Base-by-base conservation (phyloP, 2,797 vertebrate species). In the Chaetodon trifasciatus region DNA sequence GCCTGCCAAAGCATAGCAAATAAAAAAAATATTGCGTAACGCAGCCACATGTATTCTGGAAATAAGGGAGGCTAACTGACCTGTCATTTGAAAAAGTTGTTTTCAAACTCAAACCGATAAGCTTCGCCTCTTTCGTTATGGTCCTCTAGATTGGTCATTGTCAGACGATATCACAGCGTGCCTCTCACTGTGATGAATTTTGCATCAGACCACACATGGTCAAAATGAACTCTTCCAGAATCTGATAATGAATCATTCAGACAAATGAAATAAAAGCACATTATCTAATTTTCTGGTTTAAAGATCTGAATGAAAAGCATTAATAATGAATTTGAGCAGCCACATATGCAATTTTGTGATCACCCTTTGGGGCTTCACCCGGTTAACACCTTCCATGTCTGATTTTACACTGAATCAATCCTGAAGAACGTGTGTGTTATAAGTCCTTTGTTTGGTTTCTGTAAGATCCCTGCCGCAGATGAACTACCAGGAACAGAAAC, bases 1-100 rank as follows among this genome's bases (percentile, higher is more conserved):
- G 24, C 61, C 70, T 87, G 88, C 88, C 89, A 87, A 86, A 66
- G 75, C 69, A 53, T 39, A 77, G 77, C 55, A 79, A 82, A 86
- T 79, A 21, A 82, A 23, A 73, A 80, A 70, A 78, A 73, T 46
- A 79, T 78, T 88, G 64, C 50, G 17, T 73, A 60, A 86, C 69
- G 66, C 8, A 52, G 23, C 61, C 49, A 13, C 78, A 86, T 84
- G 70, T 81, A 64, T 70, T 46, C 57, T 73, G 62, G 37, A 74
- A 74, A 84, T 79, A 70, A 71, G 28, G 24, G 32, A 49, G 46
- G 60, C 71, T 76, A 74, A 87, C 28, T 46, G 15, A 78, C 74
- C 42, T 64, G 47, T 52, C 58, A 74, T 56, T 49, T 62, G 12
- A 78, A 73, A 62, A 47, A 24, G 21, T 56, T 77, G 37, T 64